Evolutionary conservation across 2,113 vertebrate species (phyloP), one percentile per base, ranked within the genome.

Genomic region (Phyllostomus hastatus): DNA sequence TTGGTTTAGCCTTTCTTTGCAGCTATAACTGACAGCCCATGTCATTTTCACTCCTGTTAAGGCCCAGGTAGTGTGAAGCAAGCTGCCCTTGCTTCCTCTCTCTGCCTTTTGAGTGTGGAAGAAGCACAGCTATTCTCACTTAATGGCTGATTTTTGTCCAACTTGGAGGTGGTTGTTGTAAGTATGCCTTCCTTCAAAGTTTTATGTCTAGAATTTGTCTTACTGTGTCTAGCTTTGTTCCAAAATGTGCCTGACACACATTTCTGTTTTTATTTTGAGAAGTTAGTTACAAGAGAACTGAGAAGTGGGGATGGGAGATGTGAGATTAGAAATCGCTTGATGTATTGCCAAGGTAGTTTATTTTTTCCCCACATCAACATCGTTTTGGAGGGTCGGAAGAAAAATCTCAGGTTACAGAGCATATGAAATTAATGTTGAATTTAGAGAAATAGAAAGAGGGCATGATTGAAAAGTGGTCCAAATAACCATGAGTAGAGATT

Each of bases 181-280:
- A 92, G 92, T 87, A 88, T 90, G 46, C 22, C 19, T 96, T 93
- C 46, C 41, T 83, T 95, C 31, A 78, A 35, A n/a, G 20, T 93
- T 94, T 89, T 59, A 73, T 90, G 28, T 91, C 26, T 94, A 67
- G 87, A 93, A 70, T 96, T 83, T 96, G 59, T 67, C 52, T 88
- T 92, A 48, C 46, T 69, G 10, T 43, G 5, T 75, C 79, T 90
- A 82, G 78, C 35, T 90, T 90, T 59, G 61, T 22, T 50, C 72
- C 48, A 5, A 90, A 41, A 41, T 48, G 35, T 78, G 19, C 69
- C 61, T 35, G 33, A 81, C 19, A 83, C 5, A 16, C 57, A 84
- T 95, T 97, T 83, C 6, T 48, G 14, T 75, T 92, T 96, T 94
- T 89, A 86, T 91, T 95, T 93, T 90, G 57, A 83, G 15, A 46